These are phyloP conservation scores for Spicauda simplicius DNA, from an alignment of 2,888 invertebrate species.

Conservation along the genomic window DNA sequence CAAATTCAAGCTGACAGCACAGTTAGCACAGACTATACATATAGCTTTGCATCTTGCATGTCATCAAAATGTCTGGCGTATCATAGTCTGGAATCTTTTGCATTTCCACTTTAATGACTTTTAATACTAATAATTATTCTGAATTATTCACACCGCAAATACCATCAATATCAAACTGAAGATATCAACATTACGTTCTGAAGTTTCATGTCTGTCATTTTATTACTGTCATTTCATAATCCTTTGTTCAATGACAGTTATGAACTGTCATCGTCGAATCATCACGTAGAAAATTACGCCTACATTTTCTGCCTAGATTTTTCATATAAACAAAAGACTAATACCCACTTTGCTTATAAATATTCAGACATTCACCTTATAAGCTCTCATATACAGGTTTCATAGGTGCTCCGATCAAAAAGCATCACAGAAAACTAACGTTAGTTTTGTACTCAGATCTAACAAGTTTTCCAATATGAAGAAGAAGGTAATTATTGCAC, in stretches of 20 bases:
- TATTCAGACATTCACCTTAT: neutral
- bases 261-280: neutral
- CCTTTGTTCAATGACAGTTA: neutral
- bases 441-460: neutral
- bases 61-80: too few relatives aligned
- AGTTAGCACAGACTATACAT: too few relatives aligned
- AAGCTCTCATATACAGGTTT: neutral
- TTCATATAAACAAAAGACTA: conserved; percentile 9
- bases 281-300: conserved; percentile 10
- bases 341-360: neutral
- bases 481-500: conserved; percentile 70
- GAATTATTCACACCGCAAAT: too few relatives aligned
- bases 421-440: conserved; percentile 13
- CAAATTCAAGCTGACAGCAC: neutral
- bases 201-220: neutral
- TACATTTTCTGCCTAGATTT: neutral
- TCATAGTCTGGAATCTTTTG: too few relatives aligned
- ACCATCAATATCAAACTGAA: too few relatives aligned
- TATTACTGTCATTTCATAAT: too few relatives aligned
- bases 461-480: conserved; percentile 65
- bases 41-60: too few relatives aligned
- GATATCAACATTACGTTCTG: too few relatives aligned
- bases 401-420: neutral
- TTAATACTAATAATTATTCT: too few relatives aligned
- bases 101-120: too few relatives aligned